phyloP scores from a whole-genome alignment of 2,113 vertebrate genomes.

The Amia ocellicauda region DNA sequence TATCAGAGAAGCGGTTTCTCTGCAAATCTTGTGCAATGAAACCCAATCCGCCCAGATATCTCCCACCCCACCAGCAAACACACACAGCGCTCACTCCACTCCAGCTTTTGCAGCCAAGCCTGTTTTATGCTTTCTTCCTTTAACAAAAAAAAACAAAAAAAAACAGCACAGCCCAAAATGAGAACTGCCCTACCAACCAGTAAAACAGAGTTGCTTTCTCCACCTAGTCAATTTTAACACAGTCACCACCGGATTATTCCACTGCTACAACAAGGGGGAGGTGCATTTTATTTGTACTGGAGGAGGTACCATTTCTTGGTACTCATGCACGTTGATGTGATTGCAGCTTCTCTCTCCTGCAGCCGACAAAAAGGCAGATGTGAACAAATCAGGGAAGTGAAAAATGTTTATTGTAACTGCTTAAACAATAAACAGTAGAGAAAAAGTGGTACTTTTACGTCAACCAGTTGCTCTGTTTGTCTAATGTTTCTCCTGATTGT shows the following conservation, averaged over 20 bases:
- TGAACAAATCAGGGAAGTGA: no score
- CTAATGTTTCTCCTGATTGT: no score
- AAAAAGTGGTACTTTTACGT: no score
- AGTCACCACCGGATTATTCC: neutral
- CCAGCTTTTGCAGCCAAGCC: neutral
- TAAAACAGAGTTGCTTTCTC: neutral
- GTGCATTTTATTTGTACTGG: neutral
- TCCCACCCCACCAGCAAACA: no score
- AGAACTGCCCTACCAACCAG: neutral
- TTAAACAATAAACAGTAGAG: no score
- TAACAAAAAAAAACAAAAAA: neutral
- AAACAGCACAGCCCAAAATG: no score
- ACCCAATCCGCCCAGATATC: neutral
- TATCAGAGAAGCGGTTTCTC: neutral
- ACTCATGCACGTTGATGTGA: neutral
- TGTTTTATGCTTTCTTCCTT: neutral
- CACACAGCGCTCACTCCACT: no score
- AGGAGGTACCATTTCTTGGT: neutral
- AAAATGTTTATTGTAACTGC: no score
- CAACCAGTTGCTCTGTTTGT: no score
- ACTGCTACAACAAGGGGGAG: neutral
- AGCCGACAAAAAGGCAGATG: no score
- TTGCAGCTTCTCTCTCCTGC: neutral
- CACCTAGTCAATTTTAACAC: slow-evolving; percentile 1
- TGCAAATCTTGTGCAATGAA: neutral